Percentiles rank a stretch among this genome's conserved stretches.
Evolutionary conservation across 2,113 vertebrate species (phyloP).

Genomic region (Orycteropus afer): DNA sequence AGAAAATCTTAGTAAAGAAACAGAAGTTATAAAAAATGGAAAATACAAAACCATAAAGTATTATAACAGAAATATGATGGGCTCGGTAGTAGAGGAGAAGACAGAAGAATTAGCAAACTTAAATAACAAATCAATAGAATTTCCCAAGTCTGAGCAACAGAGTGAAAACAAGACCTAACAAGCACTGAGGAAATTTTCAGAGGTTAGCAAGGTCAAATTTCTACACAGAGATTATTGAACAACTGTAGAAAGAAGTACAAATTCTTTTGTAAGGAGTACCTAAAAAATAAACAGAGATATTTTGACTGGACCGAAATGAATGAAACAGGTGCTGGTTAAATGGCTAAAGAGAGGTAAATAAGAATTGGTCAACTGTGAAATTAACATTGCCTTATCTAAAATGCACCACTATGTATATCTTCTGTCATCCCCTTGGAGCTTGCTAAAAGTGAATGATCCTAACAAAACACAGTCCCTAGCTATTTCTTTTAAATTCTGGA

Average conservation of each 20-base stretch:
- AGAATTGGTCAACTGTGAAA: constrained; percentile 35
- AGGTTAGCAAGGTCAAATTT: background rate
- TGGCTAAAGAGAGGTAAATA: background rate
- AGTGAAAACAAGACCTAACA: background rate
- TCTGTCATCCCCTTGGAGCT: background rate
- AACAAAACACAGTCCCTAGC: background rate
- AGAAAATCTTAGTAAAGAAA: background rate
- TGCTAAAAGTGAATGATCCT: background rate
- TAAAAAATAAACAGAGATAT: background rate
- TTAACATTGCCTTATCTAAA: background rate
- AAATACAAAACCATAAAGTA: background rate
- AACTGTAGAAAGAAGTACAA: background rate
- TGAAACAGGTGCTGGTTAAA: background rate
- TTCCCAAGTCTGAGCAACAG: background rate
- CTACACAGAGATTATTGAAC: background rate
- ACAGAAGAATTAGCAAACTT: background rate
- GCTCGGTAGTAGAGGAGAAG: background rate
- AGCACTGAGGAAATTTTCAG: background rate
- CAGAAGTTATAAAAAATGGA: background rate
- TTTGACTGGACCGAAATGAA: background rate
- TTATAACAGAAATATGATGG: background rate
- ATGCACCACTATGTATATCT: background rate
- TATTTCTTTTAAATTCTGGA: background rate
- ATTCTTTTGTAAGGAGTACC: background rate
- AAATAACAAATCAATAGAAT: background rate